phyloP scores from a whole-genome alignment of 2,113 vertebrate genomes.

The Agelaius phoeniceus region DNA sequence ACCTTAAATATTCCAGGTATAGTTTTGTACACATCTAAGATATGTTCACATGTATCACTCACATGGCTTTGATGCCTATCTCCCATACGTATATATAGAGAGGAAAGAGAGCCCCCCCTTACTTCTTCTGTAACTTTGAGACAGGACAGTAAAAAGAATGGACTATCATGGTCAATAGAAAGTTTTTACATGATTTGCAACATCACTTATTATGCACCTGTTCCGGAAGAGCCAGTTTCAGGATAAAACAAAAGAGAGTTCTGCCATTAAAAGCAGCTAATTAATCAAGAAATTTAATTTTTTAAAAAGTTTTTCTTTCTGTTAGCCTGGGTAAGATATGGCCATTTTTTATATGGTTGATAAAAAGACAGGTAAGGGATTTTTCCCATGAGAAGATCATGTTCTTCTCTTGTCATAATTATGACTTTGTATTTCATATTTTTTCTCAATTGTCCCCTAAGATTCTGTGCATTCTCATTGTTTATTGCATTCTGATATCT shows the following conservation, averaged over 20 bases:
- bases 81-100: accelerated
- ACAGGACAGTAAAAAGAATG: not conserved
- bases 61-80: not conserved
- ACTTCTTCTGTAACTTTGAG: not conserved
- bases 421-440: not conserved
- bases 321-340: not conserved
- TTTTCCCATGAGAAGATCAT: not conserved
- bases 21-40: not conserved
- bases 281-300: not conserved
- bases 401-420: not conserved
- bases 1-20: not conserved
- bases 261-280: not conserved
- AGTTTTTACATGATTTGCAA: not conserved
- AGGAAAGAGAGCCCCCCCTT: not conserved
- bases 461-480: not conserved
- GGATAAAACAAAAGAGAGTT: not conserved
- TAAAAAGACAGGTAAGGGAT: not conserved
- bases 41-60: not conserved
- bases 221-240: not conserved
- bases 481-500: not conserved
- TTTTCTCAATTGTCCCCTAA: not conserved
- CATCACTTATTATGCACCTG: accelerated
- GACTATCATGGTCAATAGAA: not conserved
- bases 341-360: not conserved
- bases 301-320: not conserved